Conservation (phyloP, 2,888 invertebrate species). For the Calliopum simillimum region DNA sequence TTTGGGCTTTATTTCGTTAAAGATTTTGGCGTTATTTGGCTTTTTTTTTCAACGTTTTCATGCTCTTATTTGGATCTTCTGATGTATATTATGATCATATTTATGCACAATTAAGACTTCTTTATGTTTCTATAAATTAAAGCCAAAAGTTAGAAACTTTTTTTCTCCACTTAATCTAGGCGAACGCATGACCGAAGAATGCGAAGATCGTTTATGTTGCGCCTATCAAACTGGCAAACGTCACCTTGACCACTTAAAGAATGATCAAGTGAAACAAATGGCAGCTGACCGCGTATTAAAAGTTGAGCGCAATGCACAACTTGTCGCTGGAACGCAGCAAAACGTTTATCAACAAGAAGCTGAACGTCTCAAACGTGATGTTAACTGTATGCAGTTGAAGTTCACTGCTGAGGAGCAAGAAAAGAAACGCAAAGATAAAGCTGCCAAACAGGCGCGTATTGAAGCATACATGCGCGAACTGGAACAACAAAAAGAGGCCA, state of each 20-base stretch:
- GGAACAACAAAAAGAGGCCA: conserved; percentile 50
- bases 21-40: no score
- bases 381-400: conserved; percentile 67
- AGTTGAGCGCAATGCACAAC: conserved; percentile 68
- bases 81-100: no score
- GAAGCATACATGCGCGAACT: conserved; percentile 57
- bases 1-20: no score
- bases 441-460: conserved; percentile 56
- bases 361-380: conserved; percentile 69
- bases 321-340: conserved; percentile 67
- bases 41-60: no score
- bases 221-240: conserved; percentile 68
- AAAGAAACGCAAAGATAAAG: conserved; percentile 55
- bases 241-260: conserved; percentile 64
- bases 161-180: conserved; percentile 42
- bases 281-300: conserved; percentile 67
- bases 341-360: conserved; percentile 68
- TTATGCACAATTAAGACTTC: no score
- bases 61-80: no score
- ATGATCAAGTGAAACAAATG: conserved; percentile 60
- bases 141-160: not conserved
- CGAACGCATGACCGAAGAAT: conserved; percentile 62
- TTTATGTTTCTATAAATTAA: no score
- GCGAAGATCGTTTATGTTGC: conserved; percentile 67
- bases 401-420: conserved; percentile 62